Evolutionary conservation across 2,113 vertebrate species (phyloP).

Genomic region (Scomber scombrus): DNA sequence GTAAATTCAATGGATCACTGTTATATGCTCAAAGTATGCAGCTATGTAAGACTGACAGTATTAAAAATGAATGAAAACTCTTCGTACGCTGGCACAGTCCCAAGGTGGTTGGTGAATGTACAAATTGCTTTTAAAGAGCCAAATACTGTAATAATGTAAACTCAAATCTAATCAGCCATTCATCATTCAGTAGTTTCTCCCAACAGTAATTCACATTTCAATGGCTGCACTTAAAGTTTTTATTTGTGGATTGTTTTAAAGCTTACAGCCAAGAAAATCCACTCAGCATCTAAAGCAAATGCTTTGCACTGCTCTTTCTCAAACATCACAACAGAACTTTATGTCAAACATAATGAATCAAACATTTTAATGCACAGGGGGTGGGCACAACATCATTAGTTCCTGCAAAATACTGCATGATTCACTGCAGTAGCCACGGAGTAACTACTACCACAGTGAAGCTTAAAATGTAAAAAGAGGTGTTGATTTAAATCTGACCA

Average conservation of each 20-base stretch:
- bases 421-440: conserved; percentile 17
- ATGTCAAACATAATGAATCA: conserved; percentile 52
- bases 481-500: conserved; percentile 15
- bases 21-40: too few species aligned
- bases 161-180: not conserved
- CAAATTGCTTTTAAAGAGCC: too few species aligned
- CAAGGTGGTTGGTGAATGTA: too few species aligned
- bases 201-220: conserved; percentile 33
- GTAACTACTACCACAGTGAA: conserved; percentile 18
- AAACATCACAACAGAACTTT: conserved; percentile 46
- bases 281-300: conserved; percentile 55
- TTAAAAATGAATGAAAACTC: too few species aligned
- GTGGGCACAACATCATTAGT: conserved; percentile 22
- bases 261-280: conserved; percentile 60
- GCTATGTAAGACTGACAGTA: too few species aligned
- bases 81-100: too few species aligned
- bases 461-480: conserved; percentile 4
- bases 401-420: conserved; percentile 46
- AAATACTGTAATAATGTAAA: too few species aligned
- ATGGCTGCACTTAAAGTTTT: conserved; percentile 58
- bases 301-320: conserved; percentile 32
- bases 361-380: conserved; percentile 41
- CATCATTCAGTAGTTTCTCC: not conserved
- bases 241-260: conserved; percentile 63
- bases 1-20: too few species aligned